Evolutionary conservation across 1,140 invertebrate genomes (phyloP).

Genomic region (Drosophila sproati): DNA sequence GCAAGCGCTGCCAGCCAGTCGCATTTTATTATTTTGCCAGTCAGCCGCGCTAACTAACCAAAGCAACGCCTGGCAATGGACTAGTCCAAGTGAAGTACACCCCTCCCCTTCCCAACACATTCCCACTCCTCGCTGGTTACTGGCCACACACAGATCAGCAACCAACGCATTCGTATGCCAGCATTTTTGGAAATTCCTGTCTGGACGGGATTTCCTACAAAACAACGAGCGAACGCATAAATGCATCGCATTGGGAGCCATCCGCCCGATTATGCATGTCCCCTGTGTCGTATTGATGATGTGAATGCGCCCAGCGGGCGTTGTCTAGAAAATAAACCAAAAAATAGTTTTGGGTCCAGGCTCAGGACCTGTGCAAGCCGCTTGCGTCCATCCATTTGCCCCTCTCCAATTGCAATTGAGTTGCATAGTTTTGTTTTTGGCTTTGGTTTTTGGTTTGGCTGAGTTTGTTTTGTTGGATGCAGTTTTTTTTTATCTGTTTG

Average conservation of each 20-base stretch:
- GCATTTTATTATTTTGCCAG: constrained; percentile 44
- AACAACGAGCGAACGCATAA: constrained; percentile 52
- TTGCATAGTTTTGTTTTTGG: constrained; percentile 69
- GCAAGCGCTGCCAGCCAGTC: constrained; percentile 28
- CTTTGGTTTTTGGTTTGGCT: constrained; percentile 48
- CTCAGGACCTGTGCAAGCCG: constrained; percentile 6
- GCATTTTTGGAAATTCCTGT: constrained; percentile 69
- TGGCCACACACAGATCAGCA: constrained; percentile 19
- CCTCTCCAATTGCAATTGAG: constrained; percentile 36
- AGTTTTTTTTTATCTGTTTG: constrained; percentile 10
- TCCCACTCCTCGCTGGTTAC: not conserved
- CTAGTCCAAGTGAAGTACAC: constrained; percentile 11
- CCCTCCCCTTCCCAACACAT: too few species aligned
- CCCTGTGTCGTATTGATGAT: constrained; percentile 77
- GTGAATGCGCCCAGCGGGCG: constrained; percentile 14
- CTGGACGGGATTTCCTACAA: constrained; percentile 74
- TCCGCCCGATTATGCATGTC: constrained; percentile 77
- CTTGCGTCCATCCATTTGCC: not conserved
- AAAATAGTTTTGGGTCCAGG: constrained; percentile 58
- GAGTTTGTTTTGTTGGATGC: constrained; percentile 56
- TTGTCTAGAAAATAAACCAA: constrained; percentile 64
- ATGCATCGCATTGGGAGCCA: constrained; percentile 66
- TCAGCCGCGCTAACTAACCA: constrained; percentile 25
- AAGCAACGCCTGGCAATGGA: constrained; percentile 33
- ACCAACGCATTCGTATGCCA: constrained; percentile 33